A percentile compares a stretch with the other conserved stretches of the same genome.
Evolutionary conservation across 2,888 invertebrate species (phyloP).

Genomic region (Glyphotaelius pellucidus): DNA sequence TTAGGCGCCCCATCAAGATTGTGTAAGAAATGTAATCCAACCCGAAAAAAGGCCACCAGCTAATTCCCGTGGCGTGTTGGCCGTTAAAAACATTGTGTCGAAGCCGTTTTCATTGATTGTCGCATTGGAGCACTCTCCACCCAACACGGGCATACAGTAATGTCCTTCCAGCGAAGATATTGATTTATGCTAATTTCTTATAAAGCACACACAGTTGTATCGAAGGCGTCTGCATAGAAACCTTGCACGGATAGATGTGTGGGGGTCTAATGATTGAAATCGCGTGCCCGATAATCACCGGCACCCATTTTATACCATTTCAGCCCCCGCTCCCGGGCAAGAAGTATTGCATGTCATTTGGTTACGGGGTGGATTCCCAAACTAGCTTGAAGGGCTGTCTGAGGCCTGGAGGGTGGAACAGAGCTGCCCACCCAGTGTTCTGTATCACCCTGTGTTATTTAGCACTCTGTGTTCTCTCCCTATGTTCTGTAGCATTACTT

Average conservation of each 20-base stretch:
- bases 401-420: background rate
- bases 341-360: slow-evolving; percentile 62
- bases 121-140: slow-evolving; percentile 49
- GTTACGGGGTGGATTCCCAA: slow-evolving; percentile 45
- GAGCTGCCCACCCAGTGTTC: background rate
- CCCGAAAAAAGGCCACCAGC: slow-evolving; percentile 20
- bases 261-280: slow-evolving; percentile 65
- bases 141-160: slow-evolving; percentile 41
- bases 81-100: slow-evolving; percentile 40
- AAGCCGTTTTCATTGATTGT: slow-evolving; percentile 41
- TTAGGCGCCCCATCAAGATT: slow-evolving; percentile 37
- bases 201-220: slow-evolving; percentile 42
- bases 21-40: slow-evolving; percentile 45
- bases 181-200: slow-evolving; percentile 65
- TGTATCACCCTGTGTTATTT: background rate
- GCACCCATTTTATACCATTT: slow-evolving; percentile 42
- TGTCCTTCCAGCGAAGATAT: slow-evolving; percentile 62
- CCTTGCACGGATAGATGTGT: slow-evolving; percentile 47
- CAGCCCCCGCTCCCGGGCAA: slow-evolving; percentile 37
- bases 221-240: slow-evolving; percentile 49
- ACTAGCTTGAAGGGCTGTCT: slow-evolving; percentile 38
- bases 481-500: background rate
- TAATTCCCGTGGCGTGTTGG: slow-evolving; percentile 41
- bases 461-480: background rate
- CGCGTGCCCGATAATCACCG: slow-evolving; percentile 64